Conservation (phyloP, 2,797 vertebrate species). For the Clarias laeviceps region DNA sequence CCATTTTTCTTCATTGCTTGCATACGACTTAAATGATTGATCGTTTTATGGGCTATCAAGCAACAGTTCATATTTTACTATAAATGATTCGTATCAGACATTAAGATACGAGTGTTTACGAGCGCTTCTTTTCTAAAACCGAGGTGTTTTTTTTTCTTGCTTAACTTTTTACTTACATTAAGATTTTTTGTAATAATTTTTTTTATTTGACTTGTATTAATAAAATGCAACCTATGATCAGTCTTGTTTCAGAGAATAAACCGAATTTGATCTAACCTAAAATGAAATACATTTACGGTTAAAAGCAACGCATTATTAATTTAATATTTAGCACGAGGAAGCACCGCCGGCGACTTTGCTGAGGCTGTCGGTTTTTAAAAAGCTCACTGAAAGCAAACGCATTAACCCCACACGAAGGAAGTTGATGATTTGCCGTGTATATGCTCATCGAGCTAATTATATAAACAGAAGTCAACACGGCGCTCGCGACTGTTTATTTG, state of each 20-base stretch:
- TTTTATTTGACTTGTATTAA: background rate
- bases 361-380: constrained; percentile 15
- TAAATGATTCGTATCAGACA: background rate
- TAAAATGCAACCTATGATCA: too few relatives aligned
- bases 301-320: constrained; percentile 9
- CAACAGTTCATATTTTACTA: constrained; percentile 1
- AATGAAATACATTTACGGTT: background rate
- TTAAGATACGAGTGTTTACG: too few relatives aligned
- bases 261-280: background rate
- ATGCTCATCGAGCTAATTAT: constrained; percentile 55
- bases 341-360: background rate
- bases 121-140: background rate
- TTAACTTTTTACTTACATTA: too few relatives aligned
- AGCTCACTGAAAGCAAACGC: constrained; percentile 38
- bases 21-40: background rate
- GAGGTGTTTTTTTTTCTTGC: background rate
- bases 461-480: constrained; percentile 56
- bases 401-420: constrained; percentile 49
- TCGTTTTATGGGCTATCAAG: background rate
- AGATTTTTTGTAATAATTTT: background rate
- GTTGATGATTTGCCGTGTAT: constrained; percentile 57
- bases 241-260: background rate
- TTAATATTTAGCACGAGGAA: background rate
- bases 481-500: constrained; percentile 53
- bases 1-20: background rate